Percentiles rank a stretch among this genome's conserved stretches.
These are phyloP conservation scores for Hyperopisus bebe DNA, from an alignment of 2,113 vertebrate species.

Conservation along the genomic window DNA sequence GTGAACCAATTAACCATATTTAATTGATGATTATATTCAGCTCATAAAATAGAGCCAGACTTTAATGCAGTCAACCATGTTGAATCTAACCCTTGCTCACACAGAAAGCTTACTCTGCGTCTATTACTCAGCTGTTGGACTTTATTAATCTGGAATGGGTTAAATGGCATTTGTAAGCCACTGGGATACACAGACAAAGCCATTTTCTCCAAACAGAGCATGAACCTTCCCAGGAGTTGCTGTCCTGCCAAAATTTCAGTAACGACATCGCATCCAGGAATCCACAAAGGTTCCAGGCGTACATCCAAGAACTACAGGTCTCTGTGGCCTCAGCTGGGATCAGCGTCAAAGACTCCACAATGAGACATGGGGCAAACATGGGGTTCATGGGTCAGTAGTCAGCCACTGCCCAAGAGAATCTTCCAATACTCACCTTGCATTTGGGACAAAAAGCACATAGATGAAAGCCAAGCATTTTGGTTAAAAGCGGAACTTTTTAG, in stretches of 20 bases:
- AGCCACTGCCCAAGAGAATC: not conserved
- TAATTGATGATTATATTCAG: not conserved
- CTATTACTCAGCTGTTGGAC: not conserved
- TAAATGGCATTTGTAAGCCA: not conserved
- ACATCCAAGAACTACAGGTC: not conserved
- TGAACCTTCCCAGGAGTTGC: not conserved
- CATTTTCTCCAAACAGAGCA: not conserved
- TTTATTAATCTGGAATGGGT: not conserved
- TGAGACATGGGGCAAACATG: not conserved
- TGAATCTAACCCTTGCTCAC: not conserved
- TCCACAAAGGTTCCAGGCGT: not conserved
- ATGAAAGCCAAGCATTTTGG: not conserved
- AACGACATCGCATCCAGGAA: not conserved
- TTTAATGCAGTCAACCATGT: not conserved
- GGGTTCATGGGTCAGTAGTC: not conserved
- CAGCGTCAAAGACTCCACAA: not conserved
- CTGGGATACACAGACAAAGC: not conserved
- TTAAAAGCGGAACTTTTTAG: not conserved
- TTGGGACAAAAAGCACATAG: not conserved
- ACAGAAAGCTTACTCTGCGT: not conserved
- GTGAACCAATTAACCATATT: not conserved
- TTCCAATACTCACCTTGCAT: not conserved
- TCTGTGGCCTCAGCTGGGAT: not conserved
- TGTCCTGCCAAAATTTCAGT: not conserved
- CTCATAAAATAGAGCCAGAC: not conserved